These are phyloP conservation scores for Leptogaster cylindrica DNA, from an alignment of 2,888 invertebrate species.

Conservation along the genomic window DNA sequence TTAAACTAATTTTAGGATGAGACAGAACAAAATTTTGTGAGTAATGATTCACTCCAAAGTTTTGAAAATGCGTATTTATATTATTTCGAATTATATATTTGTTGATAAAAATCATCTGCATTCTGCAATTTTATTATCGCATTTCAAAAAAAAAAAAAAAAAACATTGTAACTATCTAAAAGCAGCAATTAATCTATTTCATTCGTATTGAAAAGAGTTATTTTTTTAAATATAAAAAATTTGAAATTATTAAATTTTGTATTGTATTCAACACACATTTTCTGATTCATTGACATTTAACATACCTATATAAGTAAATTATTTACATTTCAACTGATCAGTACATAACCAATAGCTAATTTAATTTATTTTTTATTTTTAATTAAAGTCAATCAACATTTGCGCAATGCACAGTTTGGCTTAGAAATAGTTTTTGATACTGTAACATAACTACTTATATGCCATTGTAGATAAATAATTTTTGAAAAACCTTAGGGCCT, in stretches of 20 bases:
- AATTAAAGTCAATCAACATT: slow-evolving; percentile 34
- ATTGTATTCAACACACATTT: slow-evolving; percentile 33
- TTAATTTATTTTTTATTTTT: too few relatives aligned
- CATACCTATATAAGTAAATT: slow-evolving; percentile 15
- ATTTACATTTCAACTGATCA: slow-evolving; percentile 25
- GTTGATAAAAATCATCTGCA: slow-evolving; percentile 30
- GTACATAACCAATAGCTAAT: slow-evolving; percentile 25
- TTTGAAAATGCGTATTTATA: slow-evolving; percentile 43
- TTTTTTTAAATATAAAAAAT: slow-evolving; percentile 11
- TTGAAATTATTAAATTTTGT: slow-evolving; percentile 22
- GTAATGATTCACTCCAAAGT: slow-evolving; percentile 58
- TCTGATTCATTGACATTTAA: slow-evolving; percentile 31
- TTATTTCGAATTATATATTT: slow-evolving; percentile 30
- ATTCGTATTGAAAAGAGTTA: not conserved
- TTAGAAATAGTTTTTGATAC: slow-evolving; percentile 29
- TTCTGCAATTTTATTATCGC: slow-evolving; percentile 33
- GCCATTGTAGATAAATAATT: slow-evolving; percentile 26
- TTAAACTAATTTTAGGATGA: slow-evolving; percentile 61
- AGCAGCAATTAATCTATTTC: not conserved
- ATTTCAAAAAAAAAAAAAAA: slow-evolving; percentile 8
- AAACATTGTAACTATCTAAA: not conserved
- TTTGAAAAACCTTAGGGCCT: slow-evolving; percentile 15
- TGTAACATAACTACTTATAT: slow-evolving; percentile 13
- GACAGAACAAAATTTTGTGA: slow-evolving; percentile 63
- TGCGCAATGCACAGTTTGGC: slow-evolving; percentile 42